Percentiles rank a stretch among this genome's conserved stretches.
phyloP scores from a whole-genome alignment of 2,888 invertebrate species.

The Apamea anceps region DNA sequence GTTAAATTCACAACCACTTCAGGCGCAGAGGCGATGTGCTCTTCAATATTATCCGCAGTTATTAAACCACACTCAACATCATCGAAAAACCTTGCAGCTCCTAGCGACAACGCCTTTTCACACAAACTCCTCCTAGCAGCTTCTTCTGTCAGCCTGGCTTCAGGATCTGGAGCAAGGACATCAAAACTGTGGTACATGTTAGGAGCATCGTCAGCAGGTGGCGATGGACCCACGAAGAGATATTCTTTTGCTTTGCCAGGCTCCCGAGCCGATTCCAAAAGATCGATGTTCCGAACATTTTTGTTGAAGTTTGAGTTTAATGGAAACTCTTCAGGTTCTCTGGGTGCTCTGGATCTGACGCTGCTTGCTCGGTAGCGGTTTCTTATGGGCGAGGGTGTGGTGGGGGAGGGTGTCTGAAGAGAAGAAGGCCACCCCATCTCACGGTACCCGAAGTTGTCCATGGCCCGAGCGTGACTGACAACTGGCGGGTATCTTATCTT shows the following conservation, averaged over 20 bases:
- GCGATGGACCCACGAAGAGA: slow-evolving; percentile 94
- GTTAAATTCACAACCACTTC: slow-evolving; percentile 93
- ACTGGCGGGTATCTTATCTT: slow-evolving; percentile 78
- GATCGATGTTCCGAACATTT: slow-evolving; percentile 83
- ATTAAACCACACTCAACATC: slow-evolving; percentile 93
- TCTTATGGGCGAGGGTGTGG: slow-evolving; percentile 78
- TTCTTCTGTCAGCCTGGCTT: slow-evolving; percentile 93
- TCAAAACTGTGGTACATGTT: slow-evolving; percentile 95
- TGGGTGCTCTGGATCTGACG: slow-evolving; percentile 81
- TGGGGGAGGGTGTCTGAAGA: slow-evolving; percentile 79
- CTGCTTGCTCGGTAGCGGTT: slow-evolving; percentile 80
- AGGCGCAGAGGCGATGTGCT: slow-evolving; percentile 91
- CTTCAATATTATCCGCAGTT: slow-evolving; percentile 90
- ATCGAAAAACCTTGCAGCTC: slow-evolving; percentile 93
- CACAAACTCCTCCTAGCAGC: slow-evolving; percentile 92
- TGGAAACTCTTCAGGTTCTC: slow-evolving; percentile 90
- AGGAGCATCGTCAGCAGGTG: slow-evolving; percentile 94
- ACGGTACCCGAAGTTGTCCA: slow-evolving; percentile 92
- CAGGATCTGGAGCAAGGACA: slow-evolving; percentile 92
- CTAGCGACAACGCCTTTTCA: slow-evolving; percentile 92
- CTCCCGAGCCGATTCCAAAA: slow-evolving; percentile 91
- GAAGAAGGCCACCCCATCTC: slow-evolving; percentile 89
- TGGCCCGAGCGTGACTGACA: slow-evolving; percentile 80
- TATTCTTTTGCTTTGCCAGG: slow-evolving; percentile 92
- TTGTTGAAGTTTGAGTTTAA: slow-evolving; percentile 84